Conservation (phyloP, 2,113 vertebrate species). For the Tyrannus savana region DNA sequence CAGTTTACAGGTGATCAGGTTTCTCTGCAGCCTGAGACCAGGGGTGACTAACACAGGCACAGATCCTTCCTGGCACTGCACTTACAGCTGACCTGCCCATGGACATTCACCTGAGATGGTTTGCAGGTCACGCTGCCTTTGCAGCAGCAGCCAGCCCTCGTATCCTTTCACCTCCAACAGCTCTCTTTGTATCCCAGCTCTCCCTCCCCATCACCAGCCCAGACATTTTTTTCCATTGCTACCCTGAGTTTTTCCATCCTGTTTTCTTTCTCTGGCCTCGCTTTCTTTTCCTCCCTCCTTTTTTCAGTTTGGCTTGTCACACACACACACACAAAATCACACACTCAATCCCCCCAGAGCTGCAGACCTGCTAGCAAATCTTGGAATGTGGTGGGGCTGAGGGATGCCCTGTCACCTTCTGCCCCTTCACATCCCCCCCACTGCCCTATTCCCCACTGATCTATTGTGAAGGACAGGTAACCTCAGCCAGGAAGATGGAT, state of each 20-base stretch:
- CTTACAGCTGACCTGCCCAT: not conserved
- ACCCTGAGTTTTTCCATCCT: not conserved
- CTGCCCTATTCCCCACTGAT: constrained; percentile 12
- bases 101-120: not conserved
- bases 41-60: not conserved
- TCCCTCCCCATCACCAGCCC: not conserved
- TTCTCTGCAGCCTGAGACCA: not conserved
- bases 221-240: not conserved
- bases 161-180: not conserved
- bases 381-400: not conserved
- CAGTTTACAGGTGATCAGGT: not conserved
- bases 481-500: constrained; percentile 47
- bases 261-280: not conserved
- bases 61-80: not conserved
- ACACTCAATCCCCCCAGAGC: not conserved
- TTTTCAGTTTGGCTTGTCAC: not conserved
- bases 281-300: not conserved
- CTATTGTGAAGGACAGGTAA: constrained; percentile 15
- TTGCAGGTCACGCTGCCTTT: not conserved
- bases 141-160: not conserved
- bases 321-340: not conserved
- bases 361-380: not conserved
- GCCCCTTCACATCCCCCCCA: not conserved
- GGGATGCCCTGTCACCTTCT: constrained; percentile 11
- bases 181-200: not conserved